A percentile compares a stretch with the other conserved stretches of the same genome.
phyloP scores from a whole-genome alignment of 2,113 vertebrate genomes.

The Pionites leucogaster region DNA sequence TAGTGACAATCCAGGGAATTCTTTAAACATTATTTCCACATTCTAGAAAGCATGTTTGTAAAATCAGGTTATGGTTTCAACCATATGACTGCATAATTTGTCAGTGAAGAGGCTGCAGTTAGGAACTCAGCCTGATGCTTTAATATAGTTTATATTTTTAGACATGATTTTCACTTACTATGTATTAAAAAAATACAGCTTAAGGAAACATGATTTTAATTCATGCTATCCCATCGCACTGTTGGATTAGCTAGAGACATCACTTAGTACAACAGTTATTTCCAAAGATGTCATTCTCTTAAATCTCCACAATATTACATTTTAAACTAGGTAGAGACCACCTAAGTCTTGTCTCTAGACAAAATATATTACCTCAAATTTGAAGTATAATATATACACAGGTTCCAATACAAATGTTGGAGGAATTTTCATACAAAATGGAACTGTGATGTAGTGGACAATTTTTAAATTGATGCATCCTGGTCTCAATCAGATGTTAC shows the following conservation, averaged over 20 bases:
- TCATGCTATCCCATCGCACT: not conserved
- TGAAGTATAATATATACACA: constrained; percentile 71
- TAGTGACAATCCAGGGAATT: constrained; percentile 2
- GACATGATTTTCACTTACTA: not conserved
- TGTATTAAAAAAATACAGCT: not conserved
- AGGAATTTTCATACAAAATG: constrained; percentile 70
- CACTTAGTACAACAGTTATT: not conserved
- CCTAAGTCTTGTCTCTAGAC: constrained; percentile 14
- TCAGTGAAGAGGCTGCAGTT: not conserved
- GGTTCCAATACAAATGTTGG: constrained; percentile 24
- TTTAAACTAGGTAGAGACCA: not conserved
- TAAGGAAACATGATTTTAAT: not conserved
- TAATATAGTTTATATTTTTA: not conserved
- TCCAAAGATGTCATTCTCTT: constrained; percentile 19
- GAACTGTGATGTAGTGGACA: constrained; percentile 62
- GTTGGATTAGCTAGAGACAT: not conserved
- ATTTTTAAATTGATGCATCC: constrained; percentile 22
- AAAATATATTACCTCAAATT: constrained; percentile 44
- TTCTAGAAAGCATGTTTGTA: not conserved
- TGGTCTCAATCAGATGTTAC: constrained; percentile 48
- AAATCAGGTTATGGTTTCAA: not conserved
- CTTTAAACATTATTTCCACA: not conserved
- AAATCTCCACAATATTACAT: constrained; percentile 17
- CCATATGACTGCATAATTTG: not conserved
- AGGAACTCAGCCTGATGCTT: not conserved